Evolutionary conservation across 2,797 vertebrate species (phyloP).

Genomic region (Denticeps clupeoides): DNA sequence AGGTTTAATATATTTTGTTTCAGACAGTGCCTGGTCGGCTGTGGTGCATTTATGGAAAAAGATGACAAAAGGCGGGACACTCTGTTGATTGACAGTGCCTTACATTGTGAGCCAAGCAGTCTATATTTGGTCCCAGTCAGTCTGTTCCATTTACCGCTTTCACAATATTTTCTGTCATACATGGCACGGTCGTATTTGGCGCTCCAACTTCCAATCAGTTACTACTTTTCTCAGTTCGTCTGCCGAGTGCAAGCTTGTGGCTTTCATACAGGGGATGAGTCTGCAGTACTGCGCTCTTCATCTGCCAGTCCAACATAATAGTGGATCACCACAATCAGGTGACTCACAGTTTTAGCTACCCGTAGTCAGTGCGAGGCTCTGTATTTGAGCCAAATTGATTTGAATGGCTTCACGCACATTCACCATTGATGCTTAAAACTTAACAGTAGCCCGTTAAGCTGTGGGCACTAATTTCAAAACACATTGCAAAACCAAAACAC

Average conservation of each 20-base stretch:
- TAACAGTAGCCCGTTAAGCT: too few species aligned
- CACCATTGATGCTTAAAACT: too few species aligned
- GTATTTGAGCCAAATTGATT: not conserved
- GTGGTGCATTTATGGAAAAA: not conserved
- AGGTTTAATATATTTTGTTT: not conserved
- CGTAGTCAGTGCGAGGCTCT: not conserved
- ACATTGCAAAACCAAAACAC: too few species aligned
- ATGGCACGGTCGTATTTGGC: constrained; percentile 1
- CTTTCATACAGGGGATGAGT: constrained; percentile 1
- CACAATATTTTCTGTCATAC: too few species aligned
- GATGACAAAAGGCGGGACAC: not conserved
- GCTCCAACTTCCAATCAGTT: constrained; percentile 7
- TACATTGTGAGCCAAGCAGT: not conserved
- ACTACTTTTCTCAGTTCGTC: not conserved
- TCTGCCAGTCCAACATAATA: not conserved
- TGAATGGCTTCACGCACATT: not conserved
- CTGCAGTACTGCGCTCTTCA: not conserved
- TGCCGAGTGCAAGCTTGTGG: constrained; percentile 12
- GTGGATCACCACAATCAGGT: constrained; percentile 3
- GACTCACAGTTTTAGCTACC: constrained; percentile 2
- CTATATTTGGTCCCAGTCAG: too few species aligned
- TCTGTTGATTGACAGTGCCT: not conserved
- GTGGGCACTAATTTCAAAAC: too few species aligned
- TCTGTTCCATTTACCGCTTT: too few species aligned
- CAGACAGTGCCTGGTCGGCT: not conserved